These are phyloP conservation scores for Aphelenchoides avenae DNA, from an alignment of 1,140 invertebrate genomes.

Conservation along the genomic window DNA sequence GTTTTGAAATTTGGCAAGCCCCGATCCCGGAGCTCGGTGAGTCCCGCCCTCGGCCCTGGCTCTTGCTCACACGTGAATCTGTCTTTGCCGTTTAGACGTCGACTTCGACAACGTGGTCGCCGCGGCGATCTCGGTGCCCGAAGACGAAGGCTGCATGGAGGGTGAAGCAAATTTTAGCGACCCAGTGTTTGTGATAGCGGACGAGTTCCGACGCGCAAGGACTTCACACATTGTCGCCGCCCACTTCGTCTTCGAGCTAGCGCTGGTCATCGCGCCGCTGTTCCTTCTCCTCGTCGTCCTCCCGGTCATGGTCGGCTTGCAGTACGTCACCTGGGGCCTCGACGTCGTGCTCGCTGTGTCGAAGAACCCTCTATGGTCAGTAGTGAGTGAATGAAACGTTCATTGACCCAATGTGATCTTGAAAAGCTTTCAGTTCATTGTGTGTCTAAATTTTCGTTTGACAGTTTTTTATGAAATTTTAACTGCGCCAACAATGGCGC, in stretches of 20 bases:
- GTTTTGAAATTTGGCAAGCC: too few relatives aligned
- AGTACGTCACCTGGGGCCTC: constrained; percentile 25
- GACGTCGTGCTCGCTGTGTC: constrained; percentile 29
- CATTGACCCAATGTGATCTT: too few relatives aligned
- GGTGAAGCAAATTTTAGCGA: constrained; percentile 28
- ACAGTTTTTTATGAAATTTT: neutral
- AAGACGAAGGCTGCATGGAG: constrained; percentile 25
- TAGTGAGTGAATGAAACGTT: too few relatives aligned
- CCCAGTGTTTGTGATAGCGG: constrained; percentile 16
- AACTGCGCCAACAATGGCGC: too few relatives aligned
- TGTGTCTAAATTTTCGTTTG: too few relatives aligned
- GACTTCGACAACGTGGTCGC: constrained; percentile 22
- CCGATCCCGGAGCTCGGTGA: too few relatives aligned
- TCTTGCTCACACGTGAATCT: neutral
- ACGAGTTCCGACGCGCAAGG: constrained; percentile 26
- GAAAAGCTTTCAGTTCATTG: neutral
- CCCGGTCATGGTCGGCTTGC: constrained; percentile 23
- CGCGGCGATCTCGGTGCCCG: constrained; percentile 5
- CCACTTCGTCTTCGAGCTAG: constrained; percentile 20
- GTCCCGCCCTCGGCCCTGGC: neutral
- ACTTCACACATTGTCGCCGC: constrained; percentile 28
- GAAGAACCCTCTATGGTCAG: constrained; percentile 22
- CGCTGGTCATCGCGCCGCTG: constrained; percentile 27
- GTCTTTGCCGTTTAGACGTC: constrained; percentile 5
- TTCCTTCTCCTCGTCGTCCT: constrained; percentile 23